Percentiles rank a stretch among this genome's conserved stretches.
Evolutionary conservation across 2,113 vertebrate genomes (phyloP).

Genomic region (Pollachius pollachius): DNA sequence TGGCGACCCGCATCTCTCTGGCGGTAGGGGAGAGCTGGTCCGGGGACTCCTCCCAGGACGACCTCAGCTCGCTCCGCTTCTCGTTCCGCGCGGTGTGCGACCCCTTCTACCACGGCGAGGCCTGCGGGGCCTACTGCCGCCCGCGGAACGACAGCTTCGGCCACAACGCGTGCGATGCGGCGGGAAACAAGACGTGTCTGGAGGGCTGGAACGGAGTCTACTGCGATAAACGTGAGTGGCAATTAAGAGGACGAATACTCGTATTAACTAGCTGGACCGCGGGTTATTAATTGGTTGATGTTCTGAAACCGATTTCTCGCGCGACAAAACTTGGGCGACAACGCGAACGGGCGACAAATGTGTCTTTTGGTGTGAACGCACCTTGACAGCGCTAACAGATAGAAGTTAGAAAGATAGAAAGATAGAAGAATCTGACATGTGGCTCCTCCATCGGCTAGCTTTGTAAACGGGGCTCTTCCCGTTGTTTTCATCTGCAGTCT

Average conservation of each 20-base stretch:
- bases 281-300: neutral
- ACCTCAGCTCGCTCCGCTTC: slow-evolving; percentile 79
- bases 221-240: slow-evolving; percentile 75
- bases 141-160: slow-evolving; percentile 79
- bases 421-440: too few relatives aligned
- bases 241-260: neutral
- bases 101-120: slow-evolving; percentile 77
- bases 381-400: too few relatives aligned
- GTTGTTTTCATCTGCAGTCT: too few relatives aligned
- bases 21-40: slow-evolving; percentile 77
- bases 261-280: neutral
- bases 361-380: too few relatives aligned
- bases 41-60: slow-evolving; percentile 71
- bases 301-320: too few relatives aligned
- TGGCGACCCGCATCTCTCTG: slow-evolving; percentile 74
- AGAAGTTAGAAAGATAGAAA: too few relatives aligned
- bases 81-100: slow-evolving; percentile 84
- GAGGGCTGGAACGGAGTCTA: slow-evolving; percentile 78
- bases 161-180: slow-evolving; percentile 73
- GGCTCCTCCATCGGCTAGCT: too few relatives aligned
- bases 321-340: too few relatives aligned
- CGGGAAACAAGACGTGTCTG: slow-evolving; percentile 66
- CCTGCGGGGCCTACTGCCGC: slow-evolving; percentile 81
- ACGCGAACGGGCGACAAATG: too few relatives aligned
- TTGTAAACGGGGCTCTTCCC: too few relatives aligned